phyloP scores from a whole-genome alignment of 30 jellyfish, hydroid and myxozoan species.

The Hydractinia symbiolongicarpus region DNA sequence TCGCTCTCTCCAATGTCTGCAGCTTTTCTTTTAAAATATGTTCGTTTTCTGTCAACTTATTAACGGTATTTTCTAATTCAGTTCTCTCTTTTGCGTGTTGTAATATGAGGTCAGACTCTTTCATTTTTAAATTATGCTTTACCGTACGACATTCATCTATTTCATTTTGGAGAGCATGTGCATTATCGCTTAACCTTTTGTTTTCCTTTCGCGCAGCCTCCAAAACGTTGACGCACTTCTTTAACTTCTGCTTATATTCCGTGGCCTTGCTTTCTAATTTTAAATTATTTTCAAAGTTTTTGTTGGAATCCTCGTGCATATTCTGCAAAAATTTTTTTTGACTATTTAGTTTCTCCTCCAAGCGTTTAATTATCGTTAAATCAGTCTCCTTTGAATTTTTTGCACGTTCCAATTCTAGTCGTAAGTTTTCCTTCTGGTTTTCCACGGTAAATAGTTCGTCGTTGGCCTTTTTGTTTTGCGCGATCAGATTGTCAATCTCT shows the following conservation, averaged over 20 bases:
- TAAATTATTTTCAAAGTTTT: background rate
- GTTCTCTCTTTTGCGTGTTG: background rate
- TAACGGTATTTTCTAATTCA: background rate
- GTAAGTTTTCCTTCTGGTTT: background rate
- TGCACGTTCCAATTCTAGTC: background rate
- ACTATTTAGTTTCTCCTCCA: conserved; percentile 6
- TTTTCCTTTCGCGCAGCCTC: conserved; percentile 11
- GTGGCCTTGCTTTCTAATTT: conserved; percentile 2
- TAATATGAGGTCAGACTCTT: background rate
- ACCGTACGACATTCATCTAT: background rate
- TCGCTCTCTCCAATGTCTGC: background rate
- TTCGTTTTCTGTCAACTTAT: background rate
- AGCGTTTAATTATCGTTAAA: background rate
- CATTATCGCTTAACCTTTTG: background rate
- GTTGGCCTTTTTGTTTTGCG: background rate
- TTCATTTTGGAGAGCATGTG: background rate
- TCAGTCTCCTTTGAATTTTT: background rate
- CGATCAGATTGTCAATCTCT: conserved; percentile 3
- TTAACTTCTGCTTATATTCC: conserved; percentile 15
- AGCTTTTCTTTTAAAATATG: background rate
- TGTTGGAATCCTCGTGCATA: conserved; percentile 6
- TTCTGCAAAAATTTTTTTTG: background rate
- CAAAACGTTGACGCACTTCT: conserved; percentile 13
- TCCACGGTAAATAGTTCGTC: background rate
- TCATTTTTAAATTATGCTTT: background rate